Evolutionary conservation across 2,797 vertebrate species (phyloP), one percentile per base, ranked within the genome.

Genomic region (Trachops cirrhosus): DNA sequence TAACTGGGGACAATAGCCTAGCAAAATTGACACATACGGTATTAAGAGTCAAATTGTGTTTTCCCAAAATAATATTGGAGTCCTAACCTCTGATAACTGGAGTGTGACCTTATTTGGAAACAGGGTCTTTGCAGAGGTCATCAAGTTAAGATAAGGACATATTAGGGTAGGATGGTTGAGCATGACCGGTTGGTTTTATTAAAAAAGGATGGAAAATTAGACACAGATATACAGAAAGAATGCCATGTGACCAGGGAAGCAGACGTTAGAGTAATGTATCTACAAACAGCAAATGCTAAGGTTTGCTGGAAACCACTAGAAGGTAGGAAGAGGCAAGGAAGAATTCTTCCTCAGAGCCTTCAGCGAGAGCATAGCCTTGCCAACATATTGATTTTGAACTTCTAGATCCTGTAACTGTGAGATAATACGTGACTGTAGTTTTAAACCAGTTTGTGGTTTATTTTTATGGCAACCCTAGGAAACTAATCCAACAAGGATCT

Each of bases 91-190:
- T 48, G 12, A 6, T 52, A 37, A 34, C 39, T 34, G n/a, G 57
- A 59, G 18, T 62, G 73, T 80, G 80, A 92, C 39, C 19, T 80
- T 67, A 54, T 86, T 86, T 70, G 37, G 70, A 90, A 67, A 54
- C 2, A 68, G 54, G 24, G 32, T 46, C 68, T 75, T 90, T 82
- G 44, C 50, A 77, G 41, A 34, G 75, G 50, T 54, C n/a, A 77
- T 71, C 10, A 85, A 54, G 37, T 52, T 77, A 80, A 73, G 32
- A 46, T 29, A 41, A 52, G 21, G 24, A 74, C 26, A 29, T 39
- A n/a, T 24, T 59, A 44, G 39, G 64, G 26, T 10, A 44, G 54
- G 34, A 11, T 39, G 39, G 15, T n/a, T 78, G 39, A 73, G 50
- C 57, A 37, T 44, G 19, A 71, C 59, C 79, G 9, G 32, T 64